Evolutionary conservation across 2,113 vertebrate genomes (phyloP).

Genomic region (Ageneiosus marmoratus): DNA sequence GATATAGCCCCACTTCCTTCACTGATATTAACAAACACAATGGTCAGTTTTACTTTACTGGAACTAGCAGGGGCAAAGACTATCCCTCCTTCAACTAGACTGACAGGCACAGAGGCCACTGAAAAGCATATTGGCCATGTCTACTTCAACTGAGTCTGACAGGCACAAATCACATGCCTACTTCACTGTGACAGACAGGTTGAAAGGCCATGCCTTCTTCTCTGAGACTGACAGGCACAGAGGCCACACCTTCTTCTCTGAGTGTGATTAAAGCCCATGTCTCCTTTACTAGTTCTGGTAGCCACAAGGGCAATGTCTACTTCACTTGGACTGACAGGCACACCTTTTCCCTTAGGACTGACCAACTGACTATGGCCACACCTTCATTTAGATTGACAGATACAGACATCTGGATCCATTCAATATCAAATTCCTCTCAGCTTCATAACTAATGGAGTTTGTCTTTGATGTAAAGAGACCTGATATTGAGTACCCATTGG

Average conservation of each 20-base stretch:
- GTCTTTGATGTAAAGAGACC: not conserved
- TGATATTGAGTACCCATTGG: not conserved
- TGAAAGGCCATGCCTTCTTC: not conserved
- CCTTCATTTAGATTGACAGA: not conserved
- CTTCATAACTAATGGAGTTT: not conserved
- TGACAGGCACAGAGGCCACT: not conserved
- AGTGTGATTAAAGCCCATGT: not conserved
- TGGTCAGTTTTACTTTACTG: not conserved
- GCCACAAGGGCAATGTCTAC: not conserved
- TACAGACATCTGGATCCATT: not conserved
- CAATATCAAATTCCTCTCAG: not conserved
- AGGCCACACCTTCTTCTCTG: not conserved
- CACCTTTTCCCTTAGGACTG: not conserved
- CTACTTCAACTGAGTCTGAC: not conserved
- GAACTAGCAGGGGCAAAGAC: not conserved
- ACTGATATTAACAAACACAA: not conserved
- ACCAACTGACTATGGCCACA: not conserved
- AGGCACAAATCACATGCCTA: not conserved
- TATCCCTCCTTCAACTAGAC: not conserved
- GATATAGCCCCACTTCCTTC: not conserved
- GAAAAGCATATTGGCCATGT: not conserved
- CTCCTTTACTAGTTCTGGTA: not conserved
- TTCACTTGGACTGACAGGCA: not conserved
- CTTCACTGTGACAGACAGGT: not conserved
- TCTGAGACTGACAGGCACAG: not conserved